Percentiles rank a stretch among this genome's conserved stretches.
These are phyloP conservation scores for Chymomyza procnemis DNA, from an alignment of 2,888 invertebrate genomes.

Conservation along the genomic window DNA sequence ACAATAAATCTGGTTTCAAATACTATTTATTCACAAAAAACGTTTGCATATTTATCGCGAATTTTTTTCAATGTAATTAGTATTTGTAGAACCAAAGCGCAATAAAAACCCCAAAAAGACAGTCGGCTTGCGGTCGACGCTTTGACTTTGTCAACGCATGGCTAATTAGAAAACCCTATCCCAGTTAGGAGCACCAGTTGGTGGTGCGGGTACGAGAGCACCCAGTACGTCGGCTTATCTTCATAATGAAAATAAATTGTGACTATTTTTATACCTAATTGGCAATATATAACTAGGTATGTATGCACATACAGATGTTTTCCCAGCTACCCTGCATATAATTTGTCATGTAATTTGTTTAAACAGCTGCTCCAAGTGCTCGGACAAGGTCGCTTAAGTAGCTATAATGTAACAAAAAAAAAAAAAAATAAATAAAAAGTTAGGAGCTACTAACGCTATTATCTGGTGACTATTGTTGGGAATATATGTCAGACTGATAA, in stretches of 20 bases:
- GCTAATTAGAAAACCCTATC: conserved; percentile 37
- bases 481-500: conserved; percentile 6
- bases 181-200: background rate
- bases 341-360: background rate
- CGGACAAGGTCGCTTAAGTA: background rate
- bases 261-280: conserved; percentile 61
- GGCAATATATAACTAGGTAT: conserved; percentile 16
- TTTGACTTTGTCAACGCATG: background rate
- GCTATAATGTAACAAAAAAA: background rate
- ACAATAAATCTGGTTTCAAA: no score
- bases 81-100: conserved; percentile 6
- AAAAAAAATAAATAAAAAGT: no score
- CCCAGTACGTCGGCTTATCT: background rate
- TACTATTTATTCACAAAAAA: no score
- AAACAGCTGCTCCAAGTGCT: background rate
- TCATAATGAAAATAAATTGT: conserved; percentile 62
- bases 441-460: conserved; percentile 4
- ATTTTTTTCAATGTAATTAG: conserved; percentile 16
- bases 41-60: no score
- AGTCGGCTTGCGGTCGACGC: background rate
- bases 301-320: conserved; percentile 9
- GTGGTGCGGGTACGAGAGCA: background rate
- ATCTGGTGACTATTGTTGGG: conserved; percentile 31
- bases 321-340: background rate
- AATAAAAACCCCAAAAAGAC: conserved; percentile 30